Evolutionary conservation across 1,140 invertebrate genomes (phyloP), one percentile per base, ranked within the genome.

Genomic region (Muscidifurax raptorellus): DNA sequence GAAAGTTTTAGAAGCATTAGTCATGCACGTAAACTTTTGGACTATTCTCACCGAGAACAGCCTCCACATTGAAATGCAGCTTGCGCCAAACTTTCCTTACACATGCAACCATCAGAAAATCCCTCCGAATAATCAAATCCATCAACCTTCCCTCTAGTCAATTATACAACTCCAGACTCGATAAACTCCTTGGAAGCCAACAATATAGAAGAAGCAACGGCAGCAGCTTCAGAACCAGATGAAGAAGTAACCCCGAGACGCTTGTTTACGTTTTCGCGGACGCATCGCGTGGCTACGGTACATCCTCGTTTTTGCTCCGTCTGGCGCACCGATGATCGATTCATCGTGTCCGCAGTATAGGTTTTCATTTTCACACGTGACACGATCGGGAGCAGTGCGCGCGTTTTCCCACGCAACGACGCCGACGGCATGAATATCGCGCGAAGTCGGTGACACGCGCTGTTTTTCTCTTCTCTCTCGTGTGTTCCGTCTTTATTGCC

Each of bases 321-420:
- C 72, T 18, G 18, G 5, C 5, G 36, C 40, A 7, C 12, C 80
- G 52, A 47, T 75, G 59, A 69, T 69, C 52, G 71, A 83, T 83
- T 77, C 74, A 82, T 82, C 67, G n/a, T 15, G 12, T 32, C 40
- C 30, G 12, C 32, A 10, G 25, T 59, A 59, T 59, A 44, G 44
- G 47, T 77, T 83, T 77, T 64, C 81, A 83, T 83, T 83, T 83
- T 83, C 81, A 83, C 81, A 64, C 81, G 74, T 76, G 59, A 44
- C 28, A 32, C 66, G 44, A 28, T 28, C 52, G 10, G 18, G 79
- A 72, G 32, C 12, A 18, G 27, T 13, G 7, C 27, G 25, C 12
- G 9, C 40, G 69, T 66, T 79, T 84, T 84, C 83, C 83, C 83
- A 84, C 82, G 82, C 59, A 28, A 9, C 22, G 15, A 18, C 22